Conservation (phyloP, 2,888 invertebrate genomes). For the Cataglyphis albicans region DNA sequence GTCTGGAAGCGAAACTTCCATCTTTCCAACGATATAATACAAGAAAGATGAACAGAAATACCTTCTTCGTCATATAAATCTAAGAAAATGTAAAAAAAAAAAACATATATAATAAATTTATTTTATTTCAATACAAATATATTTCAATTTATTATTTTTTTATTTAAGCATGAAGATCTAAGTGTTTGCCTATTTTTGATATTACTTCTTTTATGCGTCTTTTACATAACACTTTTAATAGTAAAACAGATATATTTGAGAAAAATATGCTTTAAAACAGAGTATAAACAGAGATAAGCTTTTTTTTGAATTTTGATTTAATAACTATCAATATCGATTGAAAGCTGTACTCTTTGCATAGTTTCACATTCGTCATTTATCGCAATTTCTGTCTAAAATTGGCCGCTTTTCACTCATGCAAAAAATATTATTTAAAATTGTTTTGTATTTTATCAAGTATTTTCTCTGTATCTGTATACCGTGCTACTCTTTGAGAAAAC, state of each 20-base stretch:
- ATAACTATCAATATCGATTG: not conserved
- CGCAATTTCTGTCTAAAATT: not conserved
- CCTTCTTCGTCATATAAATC: conserved; percentile 4
- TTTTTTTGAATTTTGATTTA: conserved; percentile 8
- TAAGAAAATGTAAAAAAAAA: not conserved
- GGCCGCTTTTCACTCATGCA: not conserved
- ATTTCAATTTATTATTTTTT: not conserved
- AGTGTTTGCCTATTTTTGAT: not conserved
- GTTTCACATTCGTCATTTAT: conserved; percentile 20
- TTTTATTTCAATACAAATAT: not conserved
- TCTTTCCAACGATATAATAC: not conserved
- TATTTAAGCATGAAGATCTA: not conserved
- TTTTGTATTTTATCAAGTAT: not conserved
- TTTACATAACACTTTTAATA: not conserved
- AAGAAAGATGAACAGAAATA: conserved; percentile 15
- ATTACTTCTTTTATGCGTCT: not conserved
- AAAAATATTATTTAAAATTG: conserved; percentile 21
- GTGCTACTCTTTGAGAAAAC: not conserved
- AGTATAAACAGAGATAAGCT: not conserved
- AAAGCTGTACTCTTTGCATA: not conserved
- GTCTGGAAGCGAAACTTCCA: conserved; percentile 20
- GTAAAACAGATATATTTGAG: not conserved
- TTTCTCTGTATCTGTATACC: not conserved
- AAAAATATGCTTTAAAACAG: conserved; percentile 18
- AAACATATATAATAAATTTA: conserved; percentile 29